Conservation (phyloP, 2,888 invertebrate genomes). For the Athalia cordata region DNA sequence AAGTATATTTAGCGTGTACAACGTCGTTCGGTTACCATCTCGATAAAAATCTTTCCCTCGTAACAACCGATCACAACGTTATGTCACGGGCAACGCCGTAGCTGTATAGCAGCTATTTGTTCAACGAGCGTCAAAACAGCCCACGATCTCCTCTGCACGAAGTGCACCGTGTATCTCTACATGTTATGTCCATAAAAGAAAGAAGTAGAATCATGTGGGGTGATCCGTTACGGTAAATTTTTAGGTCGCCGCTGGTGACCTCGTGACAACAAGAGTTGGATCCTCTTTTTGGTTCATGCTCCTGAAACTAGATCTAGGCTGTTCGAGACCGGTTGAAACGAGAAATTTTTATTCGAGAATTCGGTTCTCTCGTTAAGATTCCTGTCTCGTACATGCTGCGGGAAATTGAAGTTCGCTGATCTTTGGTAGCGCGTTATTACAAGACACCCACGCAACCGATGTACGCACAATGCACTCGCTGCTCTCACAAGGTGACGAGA, state of each 20-base stretch:
- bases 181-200: neutral
- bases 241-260: neutral
- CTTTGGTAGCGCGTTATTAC: conserved; percentile 42
- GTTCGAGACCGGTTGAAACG: conserved; percentile 17
- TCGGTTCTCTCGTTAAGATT: conserved; percentile 8
- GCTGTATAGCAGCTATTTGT: neutral
- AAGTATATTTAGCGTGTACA: conserved; percentile 63
- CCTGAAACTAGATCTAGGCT: conserved; percentile 28
- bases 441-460: conserved; percentile 46
- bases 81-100: conserved; percentile 31
- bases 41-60: conserved; percentile 40
- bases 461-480: conserved; percentile 34
- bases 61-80: conserved; percentile 38
- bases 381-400: conserved; percentile 7
- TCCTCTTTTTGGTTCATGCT: conserved; percentile 14
- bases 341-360: neutral
- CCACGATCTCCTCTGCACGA: conserved; percentile 6
- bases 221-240: neutral
- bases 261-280: neutral
- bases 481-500: conserved; percentile 55
- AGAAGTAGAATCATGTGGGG: neutral
- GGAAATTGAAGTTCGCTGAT: conserved; percentile 32
- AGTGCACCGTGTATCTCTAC: neutral
- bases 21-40: conserved; percentile 49
- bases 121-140: conserved; percentile 1